Conservation (phyloP, 2,888 invertebrate species). For the Latheticus oryzae region DNA sequence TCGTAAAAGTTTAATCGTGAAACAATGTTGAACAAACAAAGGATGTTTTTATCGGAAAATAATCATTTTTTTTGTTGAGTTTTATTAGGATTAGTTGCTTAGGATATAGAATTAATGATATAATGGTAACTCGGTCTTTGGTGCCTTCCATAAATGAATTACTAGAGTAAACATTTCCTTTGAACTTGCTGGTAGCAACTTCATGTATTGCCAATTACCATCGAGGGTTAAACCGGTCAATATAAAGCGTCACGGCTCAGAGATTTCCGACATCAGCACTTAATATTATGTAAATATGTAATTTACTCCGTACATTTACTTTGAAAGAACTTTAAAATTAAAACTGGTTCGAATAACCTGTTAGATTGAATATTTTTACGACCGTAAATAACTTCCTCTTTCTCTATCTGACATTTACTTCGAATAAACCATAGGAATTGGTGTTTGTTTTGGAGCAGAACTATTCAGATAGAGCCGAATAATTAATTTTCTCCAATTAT, state of each 20-base stretch:
- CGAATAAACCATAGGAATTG: conserved; percentile 4
- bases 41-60: too few species aligned
- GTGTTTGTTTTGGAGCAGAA: conserved; percentile 24
- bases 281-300: conserved; percentile 20
- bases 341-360: too few species aligned
- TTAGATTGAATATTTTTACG: conserved; percentile 2
- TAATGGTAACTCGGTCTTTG: conserved; percentile 9
- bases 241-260: neutral
- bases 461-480: conserved; percentile 31
- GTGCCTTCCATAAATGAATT: conserved; percentile 11
- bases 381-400: conserved; percentile 8
- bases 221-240: conserved; percentile 12
- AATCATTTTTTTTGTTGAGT: too few species aligned
- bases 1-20: too few species aligned
- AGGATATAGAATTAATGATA: neutral
- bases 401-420: conserved; percentile 4
- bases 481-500: conserved; percentile 38
- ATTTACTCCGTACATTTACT: conserved; percentile 3
- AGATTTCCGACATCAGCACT: conserved; percentile 10
- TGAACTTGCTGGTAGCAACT: neutral
- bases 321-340: too few species aligned
- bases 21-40: too few species aligned
- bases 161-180: conserved; percentile 15
- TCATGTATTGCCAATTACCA: conserved; percentile 24
- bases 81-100: too few species aligned